Conservation (phyloP, 2,888 invertebrate genomes). For the Drosophila subquinaria region DNA sequence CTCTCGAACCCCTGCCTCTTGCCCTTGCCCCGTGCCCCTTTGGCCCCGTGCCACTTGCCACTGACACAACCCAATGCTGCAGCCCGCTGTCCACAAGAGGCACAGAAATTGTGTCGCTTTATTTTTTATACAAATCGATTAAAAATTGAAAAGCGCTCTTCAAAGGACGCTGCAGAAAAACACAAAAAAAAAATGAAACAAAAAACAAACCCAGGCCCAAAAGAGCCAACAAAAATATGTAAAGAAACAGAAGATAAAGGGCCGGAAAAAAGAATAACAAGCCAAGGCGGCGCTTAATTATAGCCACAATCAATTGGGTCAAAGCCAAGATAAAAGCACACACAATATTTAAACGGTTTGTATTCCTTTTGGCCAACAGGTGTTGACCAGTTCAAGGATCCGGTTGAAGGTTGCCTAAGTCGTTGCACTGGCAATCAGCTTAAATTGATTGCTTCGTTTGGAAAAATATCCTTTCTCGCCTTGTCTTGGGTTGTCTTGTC, state of each 20-base stretch:
- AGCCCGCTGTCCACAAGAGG: slow-evolving; percentile 51
- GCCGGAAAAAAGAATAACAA: not conserved
- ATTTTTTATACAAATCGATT: slow-evolving; percentile 68
- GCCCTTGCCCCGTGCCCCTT: not conserved
- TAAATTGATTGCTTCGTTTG: slow-evolving; percentile 65
- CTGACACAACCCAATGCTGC: slow-evolving; percentile 16
- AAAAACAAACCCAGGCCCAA: not conserved
- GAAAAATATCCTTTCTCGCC: not conserved
- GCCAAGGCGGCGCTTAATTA: slow-evolving; percentile 19
- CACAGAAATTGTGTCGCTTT: slow-evolving; percentile 21
- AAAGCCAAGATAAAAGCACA: slow-evolving; percentile 1
- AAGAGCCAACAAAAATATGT: slow-evolving; percentile 2
- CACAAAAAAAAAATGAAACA: not conserved
- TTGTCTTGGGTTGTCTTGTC: not conserved
- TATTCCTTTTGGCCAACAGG: slow-evolving; percentile 10
- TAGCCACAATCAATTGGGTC: slow-evolving; percentile 25
- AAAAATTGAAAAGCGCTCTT: slow-evolving; percentile 62
- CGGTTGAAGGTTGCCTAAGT: not conserved
- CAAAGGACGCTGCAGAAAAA: slow-evolving; percentile 16
- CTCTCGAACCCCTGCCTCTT: slow-evolving; percentile 7
- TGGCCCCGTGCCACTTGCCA: slow-evolving; percentile 1
- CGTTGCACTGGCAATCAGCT: slow-evolving; percentile 58
- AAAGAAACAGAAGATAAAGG: slow-evolving; percentile 5
- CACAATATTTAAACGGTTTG: not conserved
- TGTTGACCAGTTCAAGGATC: slow-evolving; percentile 3